Base-by-base conservation (phyloP, 2,113 vertebrate species). In the Corythoichthys intestinalis region DNA sequence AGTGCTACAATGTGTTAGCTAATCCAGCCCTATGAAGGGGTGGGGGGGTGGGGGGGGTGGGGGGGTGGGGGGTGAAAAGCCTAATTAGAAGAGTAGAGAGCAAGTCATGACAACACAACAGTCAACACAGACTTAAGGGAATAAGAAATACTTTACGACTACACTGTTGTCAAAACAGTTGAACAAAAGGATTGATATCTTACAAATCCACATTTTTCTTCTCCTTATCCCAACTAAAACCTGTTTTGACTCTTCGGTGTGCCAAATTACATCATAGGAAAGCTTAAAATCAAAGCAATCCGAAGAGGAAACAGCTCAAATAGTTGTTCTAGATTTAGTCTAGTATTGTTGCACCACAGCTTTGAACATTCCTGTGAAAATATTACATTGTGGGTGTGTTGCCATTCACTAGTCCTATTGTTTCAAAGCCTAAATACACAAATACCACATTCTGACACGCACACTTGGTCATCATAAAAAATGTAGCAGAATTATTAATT, bases 291-390 rank as follows among this genome's bases (percentile, higher is more conserved):
- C 0, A 4, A 59, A 52, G 52, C 67, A 70, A 72, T 66, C 35
- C 5, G 5, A 15, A 59, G 59, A 53, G 63, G 35, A 81, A 81
- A 70, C 66, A 5, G 6, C 59, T 65, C 0, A 4, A 49, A 50
- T 13, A 7, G 41, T 69, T 66, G 65, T 61, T 53, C 44, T 47
- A 50, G 49, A 15, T 73, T 50, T 65, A 38, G 12, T 69, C 44
- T 62, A 4, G 46, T 69, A 68, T 67, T 47, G 66, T 62, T 81
- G 64, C 2, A 11, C 56, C 57, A 14, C n/a, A 35, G 8, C 49
- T 70, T 39, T 49, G n/a, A 72, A 60, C 38, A 70, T 52, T 70
- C 52, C 46, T 60, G 34, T 64, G 54, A 74, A 79, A 70, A 74
- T 60, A 73, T 63, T 34, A 58, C 35, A 12, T 1, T 63, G 65